phyloP scores from a whole-genome alignment of 92 coral and sea anemone genomes.

The Epizoanthus fatuus region DNA sequence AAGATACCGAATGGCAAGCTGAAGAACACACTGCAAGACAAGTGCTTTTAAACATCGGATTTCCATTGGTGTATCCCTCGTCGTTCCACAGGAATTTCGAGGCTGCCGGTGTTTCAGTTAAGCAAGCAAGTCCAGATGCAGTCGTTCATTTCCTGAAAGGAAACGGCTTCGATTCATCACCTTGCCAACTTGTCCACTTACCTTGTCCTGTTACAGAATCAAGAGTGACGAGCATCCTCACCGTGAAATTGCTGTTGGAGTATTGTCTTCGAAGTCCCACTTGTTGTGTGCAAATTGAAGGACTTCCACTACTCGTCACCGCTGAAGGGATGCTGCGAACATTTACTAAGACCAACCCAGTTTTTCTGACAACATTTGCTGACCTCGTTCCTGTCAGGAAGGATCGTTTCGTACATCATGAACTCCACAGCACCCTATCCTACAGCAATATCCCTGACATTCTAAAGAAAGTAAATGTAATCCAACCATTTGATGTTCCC shows the following conservation, averaged over 20 bases:
- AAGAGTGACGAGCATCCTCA: neutral
- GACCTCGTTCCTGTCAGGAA: conserved; percentile 44
- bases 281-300: conserved; percentile 28
- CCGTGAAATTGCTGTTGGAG: conserved; percentile 1
- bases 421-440: conserved; percentile 10
- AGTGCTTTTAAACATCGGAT: neutral
- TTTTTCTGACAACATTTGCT: conserved; percentile 40
- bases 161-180: neutral
- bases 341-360: conserved; percentile 29
- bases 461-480: neutral
- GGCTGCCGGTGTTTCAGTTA: conserved; percentile 8
- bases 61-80: conserved; percentile 6
- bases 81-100: conserved; percentile 13
- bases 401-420: conserved; percentile 36
- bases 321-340: conserved; percentile 27
- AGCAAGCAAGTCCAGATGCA: neutral
- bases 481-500: conserved; percentile 2
- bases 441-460: neutral
- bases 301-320: conserved; percentile 53
- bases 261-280: conserved; percentile 39
- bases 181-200: neutral
- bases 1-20: conserved; percentile 5
- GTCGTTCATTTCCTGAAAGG: conserved; percentile 20
- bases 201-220: conserved; percentile 21
- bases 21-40: neutral